phyloP scores from a whole-genome alignment of 2,797 vertebrate genomes.

The Pseudochirops corinnae region DNA sequence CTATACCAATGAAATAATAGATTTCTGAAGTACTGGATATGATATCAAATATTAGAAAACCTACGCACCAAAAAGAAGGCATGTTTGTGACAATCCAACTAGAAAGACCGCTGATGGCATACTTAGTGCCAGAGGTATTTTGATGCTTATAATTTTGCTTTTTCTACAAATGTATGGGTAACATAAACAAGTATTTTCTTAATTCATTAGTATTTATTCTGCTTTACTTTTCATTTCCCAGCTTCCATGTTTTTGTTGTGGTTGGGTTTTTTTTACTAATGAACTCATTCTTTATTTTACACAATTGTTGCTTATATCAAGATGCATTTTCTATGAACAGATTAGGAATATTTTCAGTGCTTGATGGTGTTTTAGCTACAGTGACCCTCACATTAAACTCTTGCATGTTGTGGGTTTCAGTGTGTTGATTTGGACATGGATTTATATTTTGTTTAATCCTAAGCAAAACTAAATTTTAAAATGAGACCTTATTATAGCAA shows the following conservation, averaged over 20 bases:
- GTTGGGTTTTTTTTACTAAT: background rate
- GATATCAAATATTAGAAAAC: background rate
- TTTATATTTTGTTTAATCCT: constrained; percentile 7
- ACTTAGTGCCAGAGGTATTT: background rate
- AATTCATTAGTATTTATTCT: background rate
- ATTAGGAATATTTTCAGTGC: background rate
- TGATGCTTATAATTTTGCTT: background rate
- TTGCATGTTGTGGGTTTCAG: background rate
- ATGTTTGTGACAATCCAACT: background rate
- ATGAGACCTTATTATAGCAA: constrained; percentile 3
- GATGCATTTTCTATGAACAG: constrained; percentile 5
- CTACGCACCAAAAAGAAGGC: background rate
- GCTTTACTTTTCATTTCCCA: background rate
- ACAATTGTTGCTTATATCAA: constrained; percentile 14
- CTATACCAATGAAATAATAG: background rate
- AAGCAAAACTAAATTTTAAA: constrained; percentile 51
- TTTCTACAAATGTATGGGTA: constrained; percentile 25
- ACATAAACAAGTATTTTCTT: background rate
- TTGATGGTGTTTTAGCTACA: constrained; percentile 4
- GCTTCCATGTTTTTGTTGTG: background rate
- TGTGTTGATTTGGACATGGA: background rate
- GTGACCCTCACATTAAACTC: background rate
- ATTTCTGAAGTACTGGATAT: background rate
- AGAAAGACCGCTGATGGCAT: background rate
- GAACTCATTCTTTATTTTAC: constrained; percentile 25